Evolutionary conservation across 1,140 invertebrate species (phyloP).

Genomic region (Neodiprion lecontei): DNA sequence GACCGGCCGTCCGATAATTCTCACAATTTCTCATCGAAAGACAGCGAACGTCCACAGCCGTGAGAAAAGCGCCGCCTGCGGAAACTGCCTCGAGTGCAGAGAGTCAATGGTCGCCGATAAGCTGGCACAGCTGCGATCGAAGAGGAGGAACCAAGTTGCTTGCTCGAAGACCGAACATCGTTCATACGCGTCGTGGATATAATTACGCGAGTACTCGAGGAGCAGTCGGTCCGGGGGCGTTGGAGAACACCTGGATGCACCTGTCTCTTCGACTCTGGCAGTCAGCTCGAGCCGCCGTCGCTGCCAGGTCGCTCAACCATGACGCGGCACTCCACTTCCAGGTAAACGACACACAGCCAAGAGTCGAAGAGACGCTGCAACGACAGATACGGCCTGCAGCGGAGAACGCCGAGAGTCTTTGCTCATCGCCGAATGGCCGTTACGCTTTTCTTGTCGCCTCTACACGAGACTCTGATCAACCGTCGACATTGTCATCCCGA

Average conservation of each 20-base stretch:
- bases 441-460: not conserved
- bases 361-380: not conserved
- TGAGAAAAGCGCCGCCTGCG: not conserved
- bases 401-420: not conserved
- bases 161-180: too few species aligned
- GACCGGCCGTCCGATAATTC: too few species aligned
- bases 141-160: too few species aligned
- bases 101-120: not conserved
- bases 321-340: constrained; percentile 37
- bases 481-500: not conserved
- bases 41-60: too few species aligned
- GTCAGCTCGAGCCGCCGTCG: constrained; percentile 8
- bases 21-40: too few species aligned
- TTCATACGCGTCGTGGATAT: too few species aligned
- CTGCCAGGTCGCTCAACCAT: constrained; percentile 42
- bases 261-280: constrained; percentile 41
- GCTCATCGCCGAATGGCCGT: constrained; percentile 1
- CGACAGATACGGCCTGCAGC: not conserved
- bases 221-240: not conserved
- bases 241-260: constrained; percentile 44
- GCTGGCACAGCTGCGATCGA: too few species aligned
- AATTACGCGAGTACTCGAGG: not conserved
- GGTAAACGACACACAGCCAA: constrained; percentile 31
- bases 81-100: too few species aligned
- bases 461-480: not conserved